phyloP scores from a whole-genome alignment of 2,797 vertebrate genomes.

The Pangasius krempfi region DNA sequence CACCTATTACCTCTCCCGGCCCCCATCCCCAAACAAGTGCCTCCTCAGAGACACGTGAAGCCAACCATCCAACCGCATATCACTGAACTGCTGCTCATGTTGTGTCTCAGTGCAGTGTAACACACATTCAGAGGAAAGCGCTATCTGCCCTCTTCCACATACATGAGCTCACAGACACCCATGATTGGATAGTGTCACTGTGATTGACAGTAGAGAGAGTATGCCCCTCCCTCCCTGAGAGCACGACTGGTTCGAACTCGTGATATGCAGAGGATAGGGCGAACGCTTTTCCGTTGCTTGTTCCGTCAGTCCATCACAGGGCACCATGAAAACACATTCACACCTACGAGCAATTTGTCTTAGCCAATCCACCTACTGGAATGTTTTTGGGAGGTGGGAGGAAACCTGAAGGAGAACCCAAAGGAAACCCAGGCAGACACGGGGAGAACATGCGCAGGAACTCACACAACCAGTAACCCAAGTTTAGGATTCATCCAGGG shows the following conservation, averaged over 20 bases:
- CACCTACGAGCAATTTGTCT: not conserved
- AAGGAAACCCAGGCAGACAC: not conserved
- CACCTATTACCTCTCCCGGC: too few relatives aligned
- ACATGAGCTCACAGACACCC: not conserved
- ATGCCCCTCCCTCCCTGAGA: not conserved
- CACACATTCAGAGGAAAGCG: not conserved
- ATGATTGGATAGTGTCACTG: not conserved
- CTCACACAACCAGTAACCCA: too few relatives aligned
- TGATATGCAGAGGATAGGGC: not conserved
- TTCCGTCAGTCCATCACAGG: too few relatives aligned
- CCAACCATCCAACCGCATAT: not conserved
- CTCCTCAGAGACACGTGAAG: not conserved
- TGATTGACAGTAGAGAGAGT: not conserved
- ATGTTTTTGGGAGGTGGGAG: not conserved
- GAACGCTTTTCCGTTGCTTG: not conserved
- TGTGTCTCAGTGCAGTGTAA: not conserved
- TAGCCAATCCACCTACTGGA: not conserved
- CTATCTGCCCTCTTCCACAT: not conserved
- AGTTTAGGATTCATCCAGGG: not conserved
- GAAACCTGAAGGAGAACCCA: not conserved
- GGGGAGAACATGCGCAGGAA: not conserved
- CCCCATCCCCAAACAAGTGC: not conserved
- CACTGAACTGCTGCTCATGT: not conserved
- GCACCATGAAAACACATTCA: too few relatives aligned
- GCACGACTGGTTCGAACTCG: not conserved